Conservation (phyloP, 2,888 invertebrate species). For the Lasiommata megera region DNA sequence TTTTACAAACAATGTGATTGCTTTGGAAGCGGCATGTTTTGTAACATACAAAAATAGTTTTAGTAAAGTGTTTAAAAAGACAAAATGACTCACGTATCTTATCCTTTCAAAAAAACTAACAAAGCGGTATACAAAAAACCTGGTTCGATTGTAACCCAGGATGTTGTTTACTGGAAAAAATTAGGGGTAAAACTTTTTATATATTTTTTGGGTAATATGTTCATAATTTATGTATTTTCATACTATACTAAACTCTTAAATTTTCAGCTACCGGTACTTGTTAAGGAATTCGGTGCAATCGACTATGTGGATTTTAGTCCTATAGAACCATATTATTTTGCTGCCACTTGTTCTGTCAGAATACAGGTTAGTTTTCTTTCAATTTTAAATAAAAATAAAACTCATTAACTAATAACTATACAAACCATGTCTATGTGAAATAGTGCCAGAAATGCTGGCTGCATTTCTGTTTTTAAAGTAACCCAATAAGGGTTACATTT, state of each 20-base stretch:
- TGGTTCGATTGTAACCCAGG: conserved; percentile 86
- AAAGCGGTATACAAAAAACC: conserved; percentile 85
- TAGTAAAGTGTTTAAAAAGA: background rate
- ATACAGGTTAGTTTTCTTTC: conserved; percentile 80
- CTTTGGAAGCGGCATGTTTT: background rate
- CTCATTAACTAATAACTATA: too few relatives aligned
- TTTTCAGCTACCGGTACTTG: conserved; percentile 88
- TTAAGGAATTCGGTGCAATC: conserved; percentile 96
- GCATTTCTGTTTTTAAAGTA: too few relatives aligned
- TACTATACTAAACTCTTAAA: background rate
- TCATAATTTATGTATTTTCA: background rate
- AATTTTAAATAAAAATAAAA: background rate
- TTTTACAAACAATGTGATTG: conserved; percentile 5
- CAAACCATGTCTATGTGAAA: too few relatives aligned
- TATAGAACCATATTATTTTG: conserved; percentile 93
- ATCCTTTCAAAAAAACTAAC: conserved; percentile 87
- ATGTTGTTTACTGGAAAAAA: conserved; percentile 93
- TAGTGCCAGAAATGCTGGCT: too few relatives aligned
- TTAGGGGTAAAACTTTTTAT: conserved; percentile 84
- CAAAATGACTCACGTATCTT: conserved; percentile 67
- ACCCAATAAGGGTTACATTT: too few relatives aligned
- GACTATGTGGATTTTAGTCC: conserved; percentile 96
- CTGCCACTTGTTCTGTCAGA: conserved; percentile 94
- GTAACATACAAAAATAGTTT: background rate
- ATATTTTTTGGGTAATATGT: background rate